Base-by-base conservation (phyloP, 2,888 invertebrate genomes). In the Agriotes lineatus region DNA sequence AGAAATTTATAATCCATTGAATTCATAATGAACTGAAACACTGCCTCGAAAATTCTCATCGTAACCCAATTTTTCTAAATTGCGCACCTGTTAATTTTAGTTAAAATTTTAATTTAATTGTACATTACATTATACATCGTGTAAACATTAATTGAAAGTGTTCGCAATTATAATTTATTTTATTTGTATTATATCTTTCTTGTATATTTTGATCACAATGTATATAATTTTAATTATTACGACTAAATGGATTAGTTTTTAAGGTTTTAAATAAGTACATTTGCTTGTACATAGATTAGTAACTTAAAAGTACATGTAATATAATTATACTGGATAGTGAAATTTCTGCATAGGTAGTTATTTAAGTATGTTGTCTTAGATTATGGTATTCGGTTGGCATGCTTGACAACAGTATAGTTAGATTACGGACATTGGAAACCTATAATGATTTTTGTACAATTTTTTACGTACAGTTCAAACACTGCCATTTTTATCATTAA, bases 211-310 rank as follows among this genome's bases (percentile, higher is more conserved):
- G 63, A 67, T 45, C 12, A 54, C 64, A 67, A 56, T 70, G 56
- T 68, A 71, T 57, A 72, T 67, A 67, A 12, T 44, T 19, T 61
- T 25, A 48, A 35, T 67, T 67, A 48, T 42, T 45, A 52, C 57
- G 63, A 33, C 57, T 67, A 66, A 60, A 66, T 48, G 57, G 50
- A 45, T 39, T 57, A 56, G 61, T 59, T 67, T n/a, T 25, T 25
- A 60, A 67, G 37, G 42, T 45, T 63, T 56, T 59, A 66, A 59
- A 48, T 76, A 78, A 79, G 78, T 80, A 78, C 77, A 79, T 78
- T 74, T 76, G 76, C 74, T 71, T 74, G 73, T 74, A 74, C 56
- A 73, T 74, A 73, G 72, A 72, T 75, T 75, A 19, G 14, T 52
- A 48, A 19, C 37, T 42, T 12, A 37, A 62, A 62, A 58, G 59